Evolutionary conservation across 2,888 invertebrate species (phyloP), one percentile per base, ranked within the genome.

Genomic region (Beris chalybata): DNA sequence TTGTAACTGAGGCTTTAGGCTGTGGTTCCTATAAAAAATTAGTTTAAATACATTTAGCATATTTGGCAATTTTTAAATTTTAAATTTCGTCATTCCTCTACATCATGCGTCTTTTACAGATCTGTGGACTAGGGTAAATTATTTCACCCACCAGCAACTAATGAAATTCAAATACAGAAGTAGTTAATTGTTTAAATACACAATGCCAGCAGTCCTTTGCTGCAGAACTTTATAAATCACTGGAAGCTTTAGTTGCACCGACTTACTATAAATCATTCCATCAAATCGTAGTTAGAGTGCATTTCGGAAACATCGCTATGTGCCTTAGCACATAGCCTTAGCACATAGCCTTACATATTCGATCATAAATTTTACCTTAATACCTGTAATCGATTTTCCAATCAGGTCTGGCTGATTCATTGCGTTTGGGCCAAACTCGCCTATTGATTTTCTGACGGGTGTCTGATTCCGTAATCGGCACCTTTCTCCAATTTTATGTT

Each of bases 361-460:
- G 38, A 29, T 52, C 32, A 48, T 63, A 63, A 63, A 63, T 53
- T 52, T 30, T 15, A 52, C 29, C 29, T 15, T 63, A 53, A 63
- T 63, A 29, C 44, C 38, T 15, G 15, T 29, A 53, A 63, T 63
- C 63, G 63, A 63, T 53, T 61, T 61, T 61, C 47, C 12, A 38
- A 56, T 56, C 38, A 38, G 13, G 15, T 13, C n/a, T 38, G 38
- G 38, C 38, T 43, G 55, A 38, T 56, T 56, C 43, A 56, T n/a
- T 32, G 43, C 15, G 15, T 38, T 15, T 30, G 31, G 12, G 31
- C 53, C 29, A 53, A 53, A 22, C n/a, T n/a, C 30, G 53, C 15
- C 52, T 22, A 15, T 11, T 52, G 52, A 29, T 15, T 30, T 52
- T 12, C 30, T 30, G 38, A 5, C 9, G 7, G 38, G 7, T 3